Conservation (phyloP, 1,140 invertebrate genomes). For the Harpegnathos saltator region DNA sequence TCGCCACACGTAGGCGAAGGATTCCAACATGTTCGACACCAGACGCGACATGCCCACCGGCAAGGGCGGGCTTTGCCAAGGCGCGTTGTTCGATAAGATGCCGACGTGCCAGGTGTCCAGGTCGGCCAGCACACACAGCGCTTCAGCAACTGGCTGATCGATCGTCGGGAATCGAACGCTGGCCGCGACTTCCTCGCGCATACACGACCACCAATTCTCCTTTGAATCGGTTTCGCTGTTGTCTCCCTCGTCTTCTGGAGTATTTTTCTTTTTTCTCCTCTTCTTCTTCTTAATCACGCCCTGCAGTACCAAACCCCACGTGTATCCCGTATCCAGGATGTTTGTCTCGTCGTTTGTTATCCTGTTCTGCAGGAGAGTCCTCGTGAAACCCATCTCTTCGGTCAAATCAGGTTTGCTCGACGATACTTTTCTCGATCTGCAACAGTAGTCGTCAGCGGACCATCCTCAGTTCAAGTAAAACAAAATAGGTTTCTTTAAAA, state of each 20-base stretch:
- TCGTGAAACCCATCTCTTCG: slow-evolving; percentile 79
- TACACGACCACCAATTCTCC: slow-evolving; percentile 80
- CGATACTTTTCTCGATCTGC: slow-evolving; percentile 75
- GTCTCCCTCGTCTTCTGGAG: slow-evolving; percentile 43
- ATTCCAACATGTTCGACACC: slow-evolving; percentile 94
- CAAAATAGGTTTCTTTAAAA: neutral
- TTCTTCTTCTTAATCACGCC: slow-evolving; percentile 79
- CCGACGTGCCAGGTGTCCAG: slow-evolving; percentile 92
- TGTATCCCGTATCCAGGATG: slow-evolving; percentile 73
- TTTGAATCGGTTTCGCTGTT: slow-evolving; percentile 42
- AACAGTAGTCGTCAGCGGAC: slow-evolving; percentile 37
- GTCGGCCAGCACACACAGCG: slow-evolving; percentile 94
- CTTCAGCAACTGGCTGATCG: slow-evolving; percentile 91
- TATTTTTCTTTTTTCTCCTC: slow-evolving; percentile 59
- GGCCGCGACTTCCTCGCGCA: slow-evolving; percentile 80
- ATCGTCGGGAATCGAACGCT: slow-evolving; percentile 85
- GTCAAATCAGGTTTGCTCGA: slow-evolving; percentile 49
- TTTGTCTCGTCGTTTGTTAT: slow-evolving; percentile 61
- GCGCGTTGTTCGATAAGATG: slow-evolving; percentile 80
- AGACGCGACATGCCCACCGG: slow-evolving; percentile 92
- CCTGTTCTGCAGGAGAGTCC: slow-evolving; percentile 77
- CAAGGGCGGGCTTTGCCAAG: slow-evolving; percentile 73
- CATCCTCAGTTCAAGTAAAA: neutral
- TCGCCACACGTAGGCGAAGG: slow-evolving; percentile 91
- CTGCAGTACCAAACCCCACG: slow-evolving; percentile 83